phyloP scores from a whole-genome alignment of 2,113 vertebrate genomes.

The Ifrita kowaldi region DNA sequence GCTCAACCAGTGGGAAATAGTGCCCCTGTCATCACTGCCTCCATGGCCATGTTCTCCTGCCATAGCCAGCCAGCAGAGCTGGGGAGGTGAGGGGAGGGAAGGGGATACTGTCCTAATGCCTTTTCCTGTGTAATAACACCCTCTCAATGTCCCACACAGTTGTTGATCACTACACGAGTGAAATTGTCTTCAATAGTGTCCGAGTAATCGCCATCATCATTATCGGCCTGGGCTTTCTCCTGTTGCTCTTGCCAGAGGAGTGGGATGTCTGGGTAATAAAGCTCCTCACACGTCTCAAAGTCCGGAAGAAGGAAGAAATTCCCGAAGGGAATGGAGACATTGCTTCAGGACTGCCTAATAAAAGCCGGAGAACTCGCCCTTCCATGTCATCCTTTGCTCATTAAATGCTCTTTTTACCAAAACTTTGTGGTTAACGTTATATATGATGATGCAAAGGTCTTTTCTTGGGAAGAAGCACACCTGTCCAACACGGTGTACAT shows the following conservation, averaged over 20 bases:
- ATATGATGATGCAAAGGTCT: slow-evolving; percentile 45
- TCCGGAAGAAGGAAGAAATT: slow-evolving; percentile 85
- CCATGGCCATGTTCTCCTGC: neutral
- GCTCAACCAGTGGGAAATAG: neutral
- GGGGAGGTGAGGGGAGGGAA: neutral
- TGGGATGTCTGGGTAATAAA: slow-evolving; percentile 92
- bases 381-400: slow-evolving; percentile 88
- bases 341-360: slow-evolving; percentile 77
- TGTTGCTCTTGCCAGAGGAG: slow-evolving; percentile 91
- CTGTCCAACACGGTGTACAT: slow-evolving; percentile 70
- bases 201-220: slow-evolving; percentile 91
- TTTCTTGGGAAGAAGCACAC: slow-evolving; percentile 58
- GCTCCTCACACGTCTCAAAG: slow-evolving; percentile 85
- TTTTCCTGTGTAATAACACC: neutral
- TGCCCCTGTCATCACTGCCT: neutral
- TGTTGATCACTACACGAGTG: slow-evolving; percentile 90
- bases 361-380: slow-evolving; percentile 80
- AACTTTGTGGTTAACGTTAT: slow-evolving; percentile 27
- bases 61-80: neutral
- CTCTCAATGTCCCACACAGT: slow-evolving; percentile 70
- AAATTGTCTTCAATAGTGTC: slow-evolving; percentile 92
- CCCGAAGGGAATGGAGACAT: slow-evolving; percentile 75
- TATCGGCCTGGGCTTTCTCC: slow-evolving; percentile 93
- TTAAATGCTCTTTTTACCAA: slow-evolving; percentile 71
- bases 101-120: neutral